Evolutionary conservation across 1,140 invertebrate species (phyloP).

Genomic region (Diabrotica virgifera): DNA sequence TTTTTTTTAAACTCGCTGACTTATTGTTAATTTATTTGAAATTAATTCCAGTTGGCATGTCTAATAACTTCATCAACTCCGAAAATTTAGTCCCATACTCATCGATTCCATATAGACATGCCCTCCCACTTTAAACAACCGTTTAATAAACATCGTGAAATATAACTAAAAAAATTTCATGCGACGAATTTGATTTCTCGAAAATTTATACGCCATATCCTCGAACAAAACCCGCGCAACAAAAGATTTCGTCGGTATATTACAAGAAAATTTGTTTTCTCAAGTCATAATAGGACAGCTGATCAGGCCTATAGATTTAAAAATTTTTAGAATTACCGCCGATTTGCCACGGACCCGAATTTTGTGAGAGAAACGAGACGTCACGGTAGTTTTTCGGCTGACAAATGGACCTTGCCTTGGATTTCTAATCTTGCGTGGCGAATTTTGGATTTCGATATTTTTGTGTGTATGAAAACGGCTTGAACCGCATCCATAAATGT

Average conservation of each 20-base stretch:
- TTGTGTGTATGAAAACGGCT: neutral
- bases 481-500: neutral
- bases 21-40: too few species aligned
- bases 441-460: slow-evolving; percentile 6
- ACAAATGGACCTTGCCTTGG: slow-evolving; percentile 3
- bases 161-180: slow-evolving; percentile 14
- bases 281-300: slow-evolving; percentile 12
- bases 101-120: neutral
- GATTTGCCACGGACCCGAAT: slow-evolving; percentile 10
- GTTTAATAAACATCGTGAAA: neutral
- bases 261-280: slow-evolving; percentile 6
- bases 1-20: too few species aligned
- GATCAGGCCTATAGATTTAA: slow-evolving; percentile 5
- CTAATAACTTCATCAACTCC: too few species aligned
- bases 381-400: neutral
- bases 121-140: slow-evolving; percentile 1
- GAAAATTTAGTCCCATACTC: too few species aligned
- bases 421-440: slow-evolving; percentile 16
- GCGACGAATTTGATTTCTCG: slow-evolving; percentile 19
- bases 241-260: slow-evolving; percentile 7
- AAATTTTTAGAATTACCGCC: slow-evolving; percentile 11
- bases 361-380: slow-evolving; percentile 4
- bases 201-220: slow-evolving; percentile 15
- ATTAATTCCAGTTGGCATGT: too few species aligned
- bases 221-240: slow-evolving; percentile 6